Evolutionary conservation across 1,140 invertebrate species (phyloP), one percentile per base, ranked within the genome.

Genomic region (Rhynchophorus ferrugineus): DNA sequence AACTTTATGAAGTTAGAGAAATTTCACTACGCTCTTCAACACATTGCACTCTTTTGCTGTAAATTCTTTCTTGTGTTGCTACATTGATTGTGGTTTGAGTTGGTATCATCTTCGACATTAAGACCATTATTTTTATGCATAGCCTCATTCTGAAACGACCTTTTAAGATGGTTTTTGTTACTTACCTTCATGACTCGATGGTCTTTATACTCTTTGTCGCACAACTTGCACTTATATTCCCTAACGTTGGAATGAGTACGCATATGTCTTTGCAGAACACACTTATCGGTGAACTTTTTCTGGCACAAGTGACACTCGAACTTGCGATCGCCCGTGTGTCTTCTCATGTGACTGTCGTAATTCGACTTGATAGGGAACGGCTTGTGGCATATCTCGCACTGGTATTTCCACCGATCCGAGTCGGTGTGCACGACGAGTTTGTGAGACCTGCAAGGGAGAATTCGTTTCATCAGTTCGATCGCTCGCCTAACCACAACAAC

Each of bases 301-400:
- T 75, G 75, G 61, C 88, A 91, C 1, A 80, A 73, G 6, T 75
- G 72, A 61, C 87, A 91, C 1, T 75, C 72, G 64, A 89, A 89
- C 1, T 84, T 80, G 41, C 88, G 88, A 19, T 56, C 59, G 0
- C 59, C 59, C 16, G 54, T 59, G 29, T 65, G 63, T 11, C 63
- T 14, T 16, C 59, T 42, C 51, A 65, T 59, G 34, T 65, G 63
- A 21, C 51, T 57, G 42, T 59, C 59, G 22, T 60, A 60, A 22
- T 59, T 58, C 2, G 59, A 56, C 41, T 63, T 62, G 11, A 56
- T 62, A 6, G 61, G 61, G 35, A 69, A 68, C 9, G 48, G 57
- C 47, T 68, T 65, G 18, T 63, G 57, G 54, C 69, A 71, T 37
- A 64, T 51, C 11, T 53, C 43, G 38, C 69, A 71, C 5, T 57